Evolutionary conservation across 2,113 vertebrate species (phyloP).

Genomic region (Carettochelys insculpta): DNA sequence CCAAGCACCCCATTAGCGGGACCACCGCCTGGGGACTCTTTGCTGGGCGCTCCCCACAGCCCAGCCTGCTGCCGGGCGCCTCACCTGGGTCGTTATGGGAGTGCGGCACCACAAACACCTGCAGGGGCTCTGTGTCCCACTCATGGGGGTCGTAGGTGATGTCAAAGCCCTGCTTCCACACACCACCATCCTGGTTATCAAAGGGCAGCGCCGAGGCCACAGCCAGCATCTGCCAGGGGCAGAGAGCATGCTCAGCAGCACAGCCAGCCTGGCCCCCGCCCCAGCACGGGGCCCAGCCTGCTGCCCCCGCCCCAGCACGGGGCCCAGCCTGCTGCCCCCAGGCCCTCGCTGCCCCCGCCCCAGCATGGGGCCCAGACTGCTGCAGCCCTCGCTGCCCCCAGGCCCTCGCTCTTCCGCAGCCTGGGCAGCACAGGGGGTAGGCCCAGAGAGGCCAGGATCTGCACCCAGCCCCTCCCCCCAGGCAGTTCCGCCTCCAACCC

Average conservation of each 20-base stretch:
- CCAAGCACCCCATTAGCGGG: no score
- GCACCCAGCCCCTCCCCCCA: constrained; percentile 49
- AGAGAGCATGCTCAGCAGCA: not conserved
- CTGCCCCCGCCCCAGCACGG: no score
- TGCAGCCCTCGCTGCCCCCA: no score
- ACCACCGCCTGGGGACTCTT: no score
- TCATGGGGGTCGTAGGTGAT: constrained; percentile 89
- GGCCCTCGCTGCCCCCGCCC: not conserved
- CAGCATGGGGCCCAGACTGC: no score
- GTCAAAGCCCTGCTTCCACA: constrained; percentile 99
- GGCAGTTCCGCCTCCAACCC: constrained; percentile 68
- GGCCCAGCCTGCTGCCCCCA: not conserved
- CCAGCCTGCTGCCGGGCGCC: accelerated
- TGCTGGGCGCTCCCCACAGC: no score
- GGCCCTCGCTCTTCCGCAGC: not conserved
- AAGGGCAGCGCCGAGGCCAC: constrained; percentile 91
- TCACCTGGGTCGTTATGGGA: constrained; percentile 98
- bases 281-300: accelerated
- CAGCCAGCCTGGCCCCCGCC: accelerated
- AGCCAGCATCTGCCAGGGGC: constrained; percentile 86
- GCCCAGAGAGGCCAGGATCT: no score
- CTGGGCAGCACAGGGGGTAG: no score
- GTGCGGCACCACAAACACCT: constrained; percentile 96
- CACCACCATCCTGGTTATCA: constrained; percentile 93
- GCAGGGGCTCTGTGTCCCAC: constrained; percentile 90